A percentile compares a stretch with the other conserved stretches of the same genome.
Conservation (phyloP, 2,113 vertebrate species). For the Tachysurus vachellii region DNA sequence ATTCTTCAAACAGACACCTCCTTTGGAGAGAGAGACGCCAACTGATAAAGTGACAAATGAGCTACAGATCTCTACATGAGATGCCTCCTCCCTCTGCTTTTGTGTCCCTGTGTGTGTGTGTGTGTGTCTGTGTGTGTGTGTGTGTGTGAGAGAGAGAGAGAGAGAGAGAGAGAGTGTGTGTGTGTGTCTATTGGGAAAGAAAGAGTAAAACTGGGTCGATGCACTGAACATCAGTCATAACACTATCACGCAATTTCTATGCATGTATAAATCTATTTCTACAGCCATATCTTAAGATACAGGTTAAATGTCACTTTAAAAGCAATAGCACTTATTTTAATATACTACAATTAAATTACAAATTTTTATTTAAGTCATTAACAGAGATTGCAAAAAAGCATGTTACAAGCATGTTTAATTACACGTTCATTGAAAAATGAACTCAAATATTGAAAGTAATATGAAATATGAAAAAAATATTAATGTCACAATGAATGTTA, state of each 20-base stretch:
- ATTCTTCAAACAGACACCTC: constrained; percentile 97
- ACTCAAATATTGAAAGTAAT: too few relatives aligned
- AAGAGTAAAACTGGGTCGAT: constrained; percentile 16
- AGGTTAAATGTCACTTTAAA: background rate
- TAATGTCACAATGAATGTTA: too few relatives aligned
- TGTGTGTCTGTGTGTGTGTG: constrained; percentile 48
- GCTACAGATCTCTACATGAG: constrained; percentile 77
- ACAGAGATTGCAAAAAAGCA: background rate
- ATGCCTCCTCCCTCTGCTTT: constrained; percentile 22
- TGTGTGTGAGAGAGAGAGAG: background rate
- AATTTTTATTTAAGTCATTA: background rate
- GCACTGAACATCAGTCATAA: background rate
- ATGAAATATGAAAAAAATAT: too few relatives aligned
- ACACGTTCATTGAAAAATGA: too few relatives aligned
- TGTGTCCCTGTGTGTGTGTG: constrained; percentile 56
- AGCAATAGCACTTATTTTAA: background rate
- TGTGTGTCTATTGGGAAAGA: background rate
- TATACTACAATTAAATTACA: background rate
- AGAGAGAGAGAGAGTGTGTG: constrained; percentile 21
- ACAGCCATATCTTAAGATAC: background rate
- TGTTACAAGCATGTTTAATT: too few relatives aligned
- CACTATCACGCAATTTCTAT: background rate
- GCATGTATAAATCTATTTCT: background rate
- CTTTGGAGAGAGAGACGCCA: constrained; percentile 88
- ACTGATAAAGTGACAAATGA: constrained; percentile 96